Evolutionary conservation across 2,113 vertebrate genomes (phyloP), one percentile per base, ranked within the genome.

Genomic region (Polyodon spathula): DNA sequence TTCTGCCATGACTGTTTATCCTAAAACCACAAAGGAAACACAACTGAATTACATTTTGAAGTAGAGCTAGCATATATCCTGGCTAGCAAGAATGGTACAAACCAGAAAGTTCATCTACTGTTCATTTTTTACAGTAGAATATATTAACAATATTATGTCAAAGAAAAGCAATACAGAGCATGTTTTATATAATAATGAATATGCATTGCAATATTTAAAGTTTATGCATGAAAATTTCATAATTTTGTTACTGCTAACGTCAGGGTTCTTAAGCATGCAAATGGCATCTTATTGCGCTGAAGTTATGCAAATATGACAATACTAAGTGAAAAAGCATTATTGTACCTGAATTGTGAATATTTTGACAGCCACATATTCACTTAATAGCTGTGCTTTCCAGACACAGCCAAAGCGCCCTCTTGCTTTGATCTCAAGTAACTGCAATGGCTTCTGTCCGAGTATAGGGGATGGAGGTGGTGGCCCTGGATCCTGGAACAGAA

Each of bases 1-100:
- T 97, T 98, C 85, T 99, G 96, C 96, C 96, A 99, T 0, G 96
- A 98, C 68, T 93, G 90, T 65, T 97, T 99, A 80, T 99, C 94
- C 96, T 98, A 71, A 40, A 61, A 53, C 5, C 8, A 59, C 9
- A 66, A 7, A 11, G 40, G 37, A 54, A 11, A 44, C 7, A 40
- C 14, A 5, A 57, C 3, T 10, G 10, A 4, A 14, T 8, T 8
- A 4, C 51, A 51, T 11, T 40, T 37, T 16, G 39, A 60, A 5
- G n/a, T 12, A n/a, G 11, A 16, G 40, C 9, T 41, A 4, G 11
- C 43, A 7, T 40, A 8, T 15, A 60, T 17, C 41, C 27, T 27
- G 40, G 16, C 6, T 40, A 12, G 8, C 16, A 37, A 9, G 15
- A 40, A 56, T 53, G 7, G 3, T 53, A 6, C 51, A 53, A 14